These are phyloP conservation scores for Okapia johnstoni DNA, from an alignment of 2,113 vertebrate species.

Conservation along the genomic window DNA sequence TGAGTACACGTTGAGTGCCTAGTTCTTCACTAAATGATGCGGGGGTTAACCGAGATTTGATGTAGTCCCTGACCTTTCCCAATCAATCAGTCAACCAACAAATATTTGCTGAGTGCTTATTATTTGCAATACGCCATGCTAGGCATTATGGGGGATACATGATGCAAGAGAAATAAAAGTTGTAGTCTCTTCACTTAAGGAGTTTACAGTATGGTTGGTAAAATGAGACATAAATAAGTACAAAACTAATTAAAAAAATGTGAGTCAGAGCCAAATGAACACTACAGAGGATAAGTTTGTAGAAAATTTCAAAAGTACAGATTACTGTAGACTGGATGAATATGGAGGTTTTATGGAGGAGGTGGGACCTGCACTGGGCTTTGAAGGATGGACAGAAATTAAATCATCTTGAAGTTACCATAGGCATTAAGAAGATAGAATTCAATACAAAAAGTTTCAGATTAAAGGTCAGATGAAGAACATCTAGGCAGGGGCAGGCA, in stretches of 20 bases:
- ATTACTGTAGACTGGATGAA: neutral
- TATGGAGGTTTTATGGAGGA: conserved; percentile 14
- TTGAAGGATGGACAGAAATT: conserved; percentile 46
- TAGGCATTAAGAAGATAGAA: conserved; percentile 38
- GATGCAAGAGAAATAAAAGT: conserved; percentile 38
- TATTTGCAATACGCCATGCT: conserved; percentile 29
- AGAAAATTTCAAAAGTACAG: neutral
- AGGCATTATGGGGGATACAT: conserved; percentile 16
- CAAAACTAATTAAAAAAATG: conserved; percentile 35
- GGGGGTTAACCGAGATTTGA: conserved; percentile 43
- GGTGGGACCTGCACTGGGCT: neutral
- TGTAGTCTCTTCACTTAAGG: conserved; percentile 4
- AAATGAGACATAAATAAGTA: conserved; percentile 39
- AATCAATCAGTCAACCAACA: conserved; percentile 48
- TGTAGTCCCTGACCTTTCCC: conserved; percentile 56
- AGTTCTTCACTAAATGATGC: conserved; percentile 49
- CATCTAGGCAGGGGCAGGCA: neutral
- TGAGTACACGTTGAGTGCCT: conserved; percentile 35
- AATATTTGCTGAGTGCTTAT: conserved; percentile 54
- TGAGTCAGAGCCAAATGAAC: conserved; percentile 33
- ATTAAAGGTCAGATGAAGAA: conserved; percentile 35
- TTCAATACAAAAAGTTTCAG: conserved; percentile 5
- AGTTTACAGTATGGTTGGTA: conserved; percentile 45
- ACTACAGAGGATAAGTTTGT: neutral
- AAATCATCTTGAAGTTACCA: conserved; percentile 36